Conservation (phyloP, 1,140 invertebrate species). For the Odontomachus brunneus region DNA sequence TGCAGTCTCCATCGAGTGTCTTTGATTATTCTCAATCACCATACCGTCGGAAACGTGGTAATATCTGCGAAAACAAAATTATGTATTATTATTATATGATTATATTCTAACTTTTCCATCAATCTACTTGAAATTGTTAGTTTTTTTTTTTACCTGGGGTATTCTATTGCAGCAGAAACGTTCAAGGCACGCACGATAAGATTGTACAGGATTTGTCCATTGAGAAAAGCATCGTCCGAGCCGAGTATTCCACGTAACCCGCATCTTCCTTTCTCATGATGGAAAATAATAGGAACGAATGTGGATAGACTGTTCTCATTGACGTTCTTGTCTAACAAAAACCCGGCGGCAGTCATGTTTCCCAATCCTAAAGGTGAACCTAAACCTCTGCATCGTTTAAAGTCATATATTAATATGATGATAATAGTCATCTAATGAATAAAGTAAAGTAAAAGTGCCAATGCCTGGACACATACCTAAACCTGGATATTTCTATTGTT, state of each 20-base stretch:
- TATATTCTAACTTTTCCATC: neutral
- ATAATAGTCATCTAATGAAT: neutral
- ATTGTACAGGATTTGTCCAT: constrained; percentile 81
- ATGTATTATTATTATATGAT: constrained; percentile 16
- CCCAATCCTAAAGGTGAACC: constrained; percentile 74
- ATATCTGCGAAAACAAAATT: constrained; percentile 73
- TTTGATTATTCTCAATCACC: constrained; percentile 78
- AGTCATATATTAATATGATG: constrained; percentile 16
- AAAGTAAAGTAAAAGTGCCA: neutral
- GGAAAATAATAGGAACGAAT: constrained; percentile 79
- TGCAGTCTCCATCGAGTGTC: constrained; percentile 71
- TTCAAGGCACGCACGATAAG: constrained; percentile 78
- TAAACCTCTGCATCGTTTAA: constrained; percentile 75
- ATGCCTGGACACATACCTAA: too few species aligned
- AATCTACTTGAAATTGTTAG: constrained; percentile 20
- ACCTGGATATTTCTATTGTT: too few species aligned
- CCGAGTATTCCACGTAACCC: constrained; percentile 78
- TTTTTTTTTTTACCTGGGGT: constrained; percentile 77
- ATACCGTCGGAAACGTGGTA: constrained; percentile 77
- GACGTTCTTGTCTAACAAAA: constrained; percentile 76
- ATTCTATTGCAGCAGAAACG: constrained; percentile 80
- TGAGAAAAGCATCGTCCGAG: constrained; percentile 78
- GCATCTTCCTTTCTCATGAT: constrained; percentile 71
- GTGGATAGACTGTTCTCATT: constrained; percentile 75
- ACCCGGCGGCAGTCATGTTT: constrained; percentile 78